These are phyloP conservation scores for Dendrophyllia cribrosa DNA, from an alignment of 64 coral and sea anemone genomes.

Conservation along the genomic window DNA sequence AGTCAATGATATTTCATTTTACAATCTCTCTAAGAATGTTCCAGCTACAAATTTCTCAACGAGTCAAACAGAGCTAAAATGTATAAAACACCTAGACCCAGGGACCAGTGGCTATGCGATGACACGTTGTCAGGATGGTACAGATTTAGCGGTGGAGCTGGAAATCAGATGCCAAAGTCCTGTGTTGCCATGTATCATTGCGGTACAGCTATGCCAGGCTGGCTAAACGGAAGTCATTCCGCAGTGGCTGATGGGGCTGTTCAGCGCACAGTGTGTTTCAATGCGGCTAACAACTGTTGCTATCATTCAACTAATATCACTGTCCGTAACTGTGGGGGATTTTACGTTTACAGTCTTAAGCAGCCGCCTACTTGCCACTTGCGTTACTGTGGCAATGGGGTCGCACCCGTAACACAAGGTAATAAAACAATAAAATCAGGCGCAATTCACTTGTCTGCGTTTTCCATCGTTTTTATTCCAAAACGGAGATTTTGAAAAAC, in stretches of 20 bases:
- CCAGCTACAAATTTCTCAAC: background rate
- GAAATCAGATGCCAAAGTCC: background rate
- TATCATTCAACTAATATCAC: background rate
- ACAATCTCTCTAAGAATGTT: slow-evolving; percentile 7
- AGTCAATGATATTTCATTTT: too few species aligned
- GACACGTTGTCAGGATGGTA: background rate
- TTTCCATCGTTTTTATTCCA: too few species aligned
- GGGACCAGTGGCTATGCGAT: background rate
- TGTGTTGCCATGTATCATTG: background rate
- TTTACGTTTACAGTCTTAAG: slow-evolving; percentile 35
- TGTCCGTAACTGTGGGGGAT: slow-evolving; percentile 54
- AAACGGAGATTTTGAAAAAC: too few species aligned
- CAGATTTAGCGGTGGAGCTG: background rate
- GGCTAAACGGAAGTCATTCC: background rate
- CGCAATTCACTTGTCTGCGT: too few species aligned
- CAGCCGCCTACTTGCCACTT: background rate
- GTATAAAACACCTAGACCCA: background rate
- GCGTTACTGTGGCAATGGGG: slow-evolving; percentile 48
- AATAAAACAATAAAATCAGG: too few species aligned
- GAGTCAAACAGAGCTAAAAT: background rate
- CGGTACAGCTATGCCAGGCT: too few species aligned
- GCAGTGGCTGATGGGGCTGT: background rate
- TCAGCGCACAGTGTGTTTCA: slow-evolving; percentile 36
- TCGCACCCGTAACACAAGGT: too few species aligned
- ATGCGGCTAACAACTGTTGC: slow-evolving; percentile 33